Evolutionary conservation across 2,797 vertebrate species (phyloP).

Genomic region (Adelosebastes latens): DNA sequence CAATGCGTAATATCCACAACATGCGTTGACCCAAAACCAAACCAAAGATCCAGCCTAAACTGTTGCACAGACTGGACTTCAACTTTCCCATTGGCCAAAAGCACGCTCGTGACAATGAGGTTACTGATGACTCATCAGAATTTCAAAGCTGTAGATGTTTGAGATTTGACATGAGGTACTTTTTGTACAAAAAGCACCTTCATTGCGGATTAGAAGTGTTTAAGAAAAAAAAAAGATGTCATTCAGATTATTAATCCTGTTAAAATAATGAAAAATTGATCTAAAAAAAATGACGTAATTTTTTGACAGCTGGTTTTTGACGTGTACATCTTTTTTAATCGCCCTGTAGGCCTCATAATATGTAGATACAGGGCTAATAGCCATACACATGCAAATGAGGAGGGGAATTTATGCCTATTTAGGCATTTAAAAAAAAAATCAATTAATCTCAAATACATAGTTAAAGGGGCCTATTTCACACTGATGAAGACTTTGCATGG

Average conservation of each 20-base stretch:
- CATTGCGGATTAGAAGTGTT: neutral
- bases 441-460: constrained; percentile 74
- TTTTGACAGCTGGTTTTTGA: constrained; percentile 56
- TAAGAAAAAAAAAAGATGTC: neutral
- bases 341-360: constrained; percentile 47
- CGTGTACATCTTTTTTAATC: constrained; percentile 34
- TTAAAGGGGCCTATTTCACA: constrained; percentile 67
- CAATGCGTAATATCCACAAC: neutral
- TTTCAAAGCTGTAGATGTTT: constrained; percentile 6
- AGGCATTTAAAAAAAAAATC: constrained; percentile 61
- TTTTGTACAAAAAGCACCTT: neutral
- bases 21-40: neutral
- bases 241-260: constrained; percentile 29
- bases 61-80: constrained; percentile 16
- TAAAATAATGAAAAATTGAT: constrained; percentile 1
- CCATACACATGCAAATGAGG: constrained; percentile 69
- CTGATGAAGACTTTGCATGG: constrained; percentile 68
- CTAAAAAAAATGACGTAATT: constrained; percentile 15
- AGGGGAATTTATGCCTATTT: constrained; percentile 55
- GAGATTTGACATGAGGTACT: neutral
- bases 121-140: constrained; percentile 53
- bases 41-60: neutral
- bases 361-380: constrained; percentile 48
- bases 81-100: neutral
- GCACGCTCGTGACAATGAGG: neutral